A percentile compares a stretch with the other conserved stretches of the same genome.
Conservation (phyloP, 2,888 invertebrate species). For the Phaedon cochleariae region DNA sequence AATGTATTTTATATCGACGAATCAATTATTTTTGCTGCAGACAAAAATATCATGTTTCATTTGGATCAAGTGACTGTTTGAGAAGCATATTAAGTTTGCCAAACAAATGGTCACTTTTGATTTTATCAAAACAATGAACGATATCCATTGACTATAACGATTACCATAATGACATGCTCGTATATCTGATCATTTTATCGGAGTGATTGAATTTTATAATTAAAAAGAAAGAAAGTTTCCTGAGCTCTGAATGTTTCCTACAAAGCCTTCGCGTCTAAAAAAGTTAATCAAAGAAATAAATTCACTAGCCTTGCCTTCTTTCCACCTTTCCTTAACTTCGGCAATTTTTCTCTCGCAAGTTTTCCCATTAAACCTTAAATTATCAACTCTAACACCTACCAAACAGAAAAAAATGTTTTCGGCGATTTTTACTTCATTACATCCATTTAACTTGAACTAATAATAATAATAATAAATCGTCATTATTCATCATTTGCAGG, state of each 20-base stretch:
- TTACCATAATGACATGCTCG: too few relatives aligned
- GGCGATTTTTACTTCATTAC: constrained; percentile 35
- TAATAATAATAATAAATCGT: too few relatives aligned
- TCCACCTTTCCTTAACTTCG: constrained; percentile 54
- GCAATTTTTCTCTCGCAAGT: constrained; percentile 56
- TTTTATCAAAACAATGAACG: too few relatives aligned
- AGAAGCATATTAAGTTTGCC: too few relatives aligned
- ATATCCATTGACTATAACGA: too few relatives aligned
- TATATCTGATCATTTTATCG: constrained; percentile 18
- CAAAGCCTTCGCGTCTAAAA: constrained; percentile 43
- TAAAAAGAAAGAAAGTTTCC: constrained; percentile 34
- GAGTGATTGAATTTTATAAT: constrained; percentile 31
- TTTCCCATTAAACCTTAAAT: constrained; percentile 57
- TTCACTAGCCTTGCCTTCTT: constrained; percentile 50
- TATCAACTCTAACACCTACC: constrained; percentile 49
- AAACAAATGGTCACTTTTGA: too few relatives aligned
- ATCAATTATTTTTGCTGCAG: too few relatives aligned
- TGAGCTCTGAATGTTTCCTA: constrained; percentile 40
- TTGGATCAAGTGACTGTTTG: too few relatives aligned
- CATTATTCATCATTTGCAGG: too few relatives aligned
- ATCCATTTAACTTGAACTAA: constrained; percentile 40
- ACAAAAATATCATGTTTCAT: too few relatives aligned
- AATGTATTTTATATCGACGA: too few relatives aligned
- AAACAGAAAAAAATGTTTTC: constrained; percentile 42
- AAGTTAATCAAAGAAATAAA: constrained; percentile 58